A percentile compares a stretch with the other conserved stretches of the same genome.
Evolutionary conservation across 2,113 vertebrate species (phyloP).

Genomic region (Cnemophilus loriae): DNA sequence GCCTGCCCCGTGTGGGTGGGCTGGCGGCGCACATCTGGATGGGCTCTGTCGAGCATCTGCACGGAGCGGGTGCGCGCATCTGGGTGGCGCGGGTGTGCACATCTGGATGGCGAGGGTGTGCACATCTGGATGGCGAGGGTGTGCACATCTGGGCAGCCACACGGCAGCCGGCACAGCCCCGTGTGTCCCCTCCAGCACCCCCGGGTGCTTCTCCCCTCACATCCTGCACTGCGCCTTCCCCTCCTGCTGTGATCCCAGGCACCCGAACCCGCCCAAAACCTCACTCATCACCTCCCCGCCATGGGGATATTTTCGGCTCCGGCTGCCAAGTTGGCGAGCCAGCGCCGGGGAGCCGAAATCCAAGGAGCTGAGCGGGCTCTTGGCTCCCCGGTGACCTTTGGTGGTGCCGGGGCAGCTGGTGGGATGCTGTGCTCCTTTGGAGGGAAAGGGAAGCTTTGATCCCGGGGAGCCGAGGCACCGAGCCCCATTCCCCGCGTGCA

Average conservation of each 20-base stretch:
- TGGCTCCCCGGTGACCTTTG: neutral
- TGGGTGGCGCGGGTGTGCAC: neutral
- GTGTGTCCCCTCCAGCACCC: accelerated
- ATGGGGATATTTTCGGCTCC: accelerated
- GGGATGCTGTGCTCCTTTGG: neutral
- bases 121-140: neutral
- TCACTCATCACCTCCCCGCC: accelerated
- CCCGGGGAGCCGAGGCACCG: neutral
- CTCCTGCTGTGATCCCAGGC: accelerated
- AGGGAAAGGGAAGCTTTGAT: neutral
- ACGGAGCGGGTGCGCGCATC: neutral
- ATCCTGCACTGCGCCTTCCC: accelerated
- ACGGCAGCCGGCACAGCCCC: neutral
- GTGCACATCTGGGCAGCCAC: neutral
- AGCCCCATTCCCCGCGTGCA: neutral
- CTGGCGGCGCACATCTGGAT: neutral
- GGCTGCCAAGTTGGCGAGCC: neutral
- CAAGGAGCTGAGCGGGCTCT: accelerated
- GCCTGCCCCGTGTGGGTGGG: neutral
- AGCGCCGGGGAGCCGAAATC: accelerated
- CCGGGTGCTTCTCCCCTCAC: accelerated
- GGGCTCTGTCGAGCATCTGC: neutral
- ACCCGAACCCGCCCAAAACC: neutral
- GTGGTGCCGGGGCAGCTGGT: neutral
- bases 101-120: accelerated